Percentiles rank a stretch among this genome's conserved stretches.
These are phyloP conservation scores for Mus spicilegus DNA, from an alignment of 2,113 vertebrate species.

Conservation along the genomic window DNA sequence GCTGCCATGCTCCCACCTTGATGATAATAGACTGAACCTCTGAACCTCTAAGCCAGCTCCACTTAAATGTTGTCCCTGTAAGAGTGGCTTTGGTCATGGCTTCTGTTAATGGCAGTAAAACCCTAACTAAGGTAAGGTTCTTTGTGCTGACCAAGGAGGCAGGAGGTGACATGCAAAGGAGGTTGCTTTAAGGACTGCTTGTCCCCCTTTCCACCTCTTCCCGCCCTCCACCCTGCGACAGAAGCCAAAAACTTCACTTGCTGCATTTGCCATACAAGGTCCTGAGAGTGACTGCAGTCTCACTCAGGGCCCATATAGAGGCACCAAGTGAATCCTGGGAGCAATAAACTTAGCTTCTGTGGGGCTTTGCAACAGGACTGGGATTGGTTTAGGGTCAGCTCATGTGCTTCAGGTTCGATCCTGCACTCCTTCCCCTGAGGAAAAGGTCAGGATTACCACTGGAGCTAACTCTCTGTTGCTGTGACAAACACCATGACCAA, in stretches of 20 bases:
- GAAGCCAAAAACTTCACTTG: neutral
- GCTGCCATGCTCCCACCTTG: too few species aligned
- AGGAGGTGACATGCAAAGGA: rapidly evolving
- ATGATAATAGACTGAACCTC: too few species aligned
- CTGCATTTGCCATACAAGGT: neutral
- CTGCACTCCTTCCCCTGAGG: neutral
- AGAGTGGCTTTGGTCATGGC: too few species aligned
- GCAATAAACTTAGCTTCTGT: neutral
- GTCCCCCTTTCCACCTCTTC: neutral
- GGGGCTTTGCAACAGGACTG: neutral
- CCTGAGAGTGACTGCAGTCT: neutral
- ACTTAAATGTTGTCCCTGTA: too few species aligned
- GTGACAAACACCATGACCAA: neutral
- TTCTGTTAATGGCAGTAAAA: too few species aligned
- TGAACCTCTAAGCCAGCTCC: too few species aligned
- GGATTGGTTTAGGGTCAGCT: neutral
- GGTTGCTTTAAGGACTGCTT: neutral
- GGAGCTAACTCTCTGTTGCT: neutral
- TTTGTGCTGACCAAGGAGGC: neutral
- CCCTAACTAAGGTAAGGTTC: too few species aligned
- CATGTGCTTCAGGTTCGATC: neutral
- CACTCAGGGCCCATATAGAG: rapidly evolving
- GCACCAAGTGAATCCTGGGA: neutral
- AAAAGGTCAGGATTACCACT: neutral
- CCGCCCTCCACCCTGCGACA: rapidly evolving